These are phyloP conservation scores for Helicorthomorpha holstii DNA, from an alignment of 1,140 invertebrate species.

Conservation along the genomic window DNA sequence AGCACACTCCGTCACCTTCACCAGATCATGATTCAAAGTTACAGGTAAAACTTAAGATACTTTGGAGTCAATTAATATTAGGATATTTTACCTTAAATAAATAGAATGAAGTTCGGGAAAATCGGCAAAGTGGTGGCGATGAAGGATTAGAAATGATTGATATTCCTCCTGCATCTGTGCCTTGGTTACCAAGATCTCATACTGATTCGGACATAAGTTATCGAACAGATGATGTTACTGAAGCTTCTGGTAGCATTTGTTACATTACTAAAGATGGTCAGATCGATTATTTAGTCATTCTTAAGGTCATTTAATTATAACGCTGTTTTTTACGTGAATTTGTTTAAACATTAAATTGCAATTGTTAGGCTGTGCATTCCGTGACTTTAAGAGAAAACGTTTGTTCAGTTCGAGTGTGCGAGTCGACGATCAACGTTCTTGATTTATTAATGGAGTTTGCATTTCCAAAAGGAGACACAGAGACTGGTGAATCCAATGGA, in stretches of 20 bases:
- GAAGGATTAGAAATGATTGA: too few species aligned
- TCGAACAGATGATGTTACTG: conserved; percentile 48
- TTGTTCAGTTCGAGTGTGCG: conserved; percentile 68
- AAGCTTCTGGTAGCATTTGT: conserved; percentile 70
- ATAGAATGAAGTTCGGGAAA: too few species aligned
- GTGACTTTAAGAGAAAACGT: conserved; percentile 53
- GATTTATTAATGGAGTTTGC: conserved; percentile 78
- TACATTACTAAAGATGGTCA: conserved; percentile 92
- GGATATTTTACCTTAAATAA: too few species aligned
- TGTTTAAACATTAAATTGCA: background rate
- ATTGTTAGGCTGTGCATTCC: conserved; percentile 59
- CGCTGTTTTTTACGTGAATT: background rate
- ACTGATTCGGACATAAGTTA: conserved; percentile 92
- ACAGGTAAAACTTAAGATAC: too few species aligned
- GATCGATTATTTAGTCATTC: conserved; percentile 73
- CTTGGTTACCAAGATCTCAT: conserved; percentile 60
- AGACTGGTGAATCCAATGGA: background rate
- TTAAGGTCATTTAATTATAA: conserved; percentile 43
- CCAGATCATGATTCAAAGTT: conserved; percentile 2
- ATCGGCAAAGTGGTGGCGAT: too few species aligned
- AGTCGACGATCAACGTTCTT: conserved; percentile 72
- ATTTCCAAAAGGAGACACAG: conserved; percentile 25
- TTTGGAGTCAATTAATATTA: too few species aligned
- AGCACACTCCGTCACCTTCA: conserved; percentile 67
- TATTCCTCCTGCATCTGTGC: too few species aligned